Evolutionary conservation across 1,140 invertebrate species (phyloP).

Genomic region (Agraylea sexmaculata): DNA sequence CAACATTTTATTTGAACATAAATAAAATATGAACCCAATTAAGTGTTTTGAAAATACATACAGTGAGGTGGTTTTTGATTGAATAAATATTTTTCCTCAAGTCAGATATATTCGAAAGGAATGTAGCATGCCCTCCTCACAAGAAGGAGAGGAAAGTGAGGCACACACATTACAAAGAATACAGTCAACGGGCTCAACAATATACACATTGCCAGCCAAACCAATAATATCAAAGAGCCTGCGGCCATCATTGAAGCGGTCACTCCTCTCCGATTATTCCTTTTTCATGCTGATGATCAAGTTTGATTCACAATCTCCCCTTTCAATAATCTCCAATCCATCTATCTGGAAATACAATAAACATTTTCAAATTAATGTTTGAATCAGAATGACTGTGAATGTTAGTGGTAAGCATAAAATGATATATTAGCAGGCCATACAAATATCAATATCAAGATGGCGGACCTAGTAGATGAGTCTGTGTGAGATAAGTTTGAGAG

Average conservation of each 20-base stretch:
- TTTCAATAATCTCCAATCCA: too few relatives aligned
- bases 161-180: conserved; percentile 38
- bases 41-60: conserved; percentile 1
- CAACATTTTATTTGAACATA: not conserved
- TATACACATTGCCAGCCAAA: conserved; percentile 36
- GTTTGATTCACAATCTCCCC: too few relatives aligned
- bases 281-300: not conserved
- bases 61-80: not conserved
- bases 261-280: not conserved
- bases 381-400: not conserved
- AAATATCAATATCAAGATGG: too few relatives aligned
- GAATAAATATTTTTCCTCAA: too few relatives aligned
- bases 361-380: conserved; percentile 4
- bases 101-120: conserved; percentile 42
- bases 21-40: not conserved
- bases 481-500: too few relatives aligned
- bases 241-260: conserved; percentile 23
- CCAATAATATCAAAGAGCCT: conserved; percentile 32
- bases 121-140: conserved; percentile 39
- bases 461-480: too few relatives aligned
- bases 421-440: not conserved
- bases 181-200: conserved; percentile 40
- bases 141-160: conserved; percentile 38
- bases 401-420: not conserved
- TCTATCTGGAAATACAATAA: not conserved